These are phyloP conservation scores for Hycleus phaleratus DNA, from an alignment of 1,140 invertebrate genomes.

Conservation along the genomic window DNA sequence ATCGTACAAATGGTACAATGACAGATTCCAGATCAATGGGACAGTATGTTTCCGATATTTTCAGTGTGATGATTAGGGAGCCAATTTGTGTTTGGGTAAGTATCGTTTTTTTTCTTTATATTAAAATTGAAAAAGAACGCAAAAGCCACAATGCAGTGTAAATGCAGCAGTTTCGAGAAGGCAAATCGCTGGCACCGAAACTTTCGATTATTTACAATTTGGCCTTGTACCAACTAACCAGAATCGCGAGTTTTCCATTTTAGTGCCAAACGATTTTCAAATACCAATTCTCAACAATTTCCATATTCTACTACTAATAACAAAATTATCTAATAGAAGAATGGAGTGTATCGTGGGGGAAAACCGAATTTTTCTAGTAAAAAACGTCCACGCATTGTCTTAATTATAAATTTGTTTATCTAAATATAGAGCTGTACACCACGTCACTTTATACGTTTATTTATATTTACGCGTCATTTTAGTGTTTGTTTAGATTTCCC, in stretches of 20 bases:
- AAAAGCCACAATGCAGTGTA: neutral
- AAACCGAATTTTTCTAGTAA: neutral
- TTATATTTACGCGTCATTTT: no score
- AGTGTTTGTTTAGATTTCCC: neutral
- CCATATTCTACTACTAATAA: no score
- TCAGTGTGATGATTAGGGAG: constrained; percentile 70
- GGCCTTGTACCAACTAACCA: neutral
- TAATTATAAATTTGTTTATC: neutral
- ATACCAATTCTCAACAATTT: no score
- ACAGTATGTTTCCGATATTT: constrained; percentile 56
- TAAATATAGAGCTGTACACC: neutral
- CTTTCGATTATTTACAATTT: neutral
- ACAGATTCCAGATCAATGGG: constrained; percentile 39
- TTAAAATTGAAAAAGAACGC: no score
- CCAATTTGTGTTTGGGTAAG: constrained; percentile 81
- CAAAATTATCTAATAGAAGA: no score
- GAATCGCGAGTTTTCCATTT: neutral
- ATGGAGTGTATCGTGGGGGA: no score
- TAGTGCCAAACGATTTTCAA: neutral
- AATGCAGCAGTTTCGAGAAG: neutral
- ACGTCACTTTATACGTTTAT: neutral
- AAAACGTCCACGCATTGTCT: neutral
- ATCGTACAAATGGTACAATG: no score
- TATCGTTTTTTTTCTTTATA: no score
- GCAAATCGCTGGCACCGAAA: neutral